phyloP scores from a whole-genome alignment of 2,113 vertebrate species.

The Xiphophorus hellerii region DNA sequence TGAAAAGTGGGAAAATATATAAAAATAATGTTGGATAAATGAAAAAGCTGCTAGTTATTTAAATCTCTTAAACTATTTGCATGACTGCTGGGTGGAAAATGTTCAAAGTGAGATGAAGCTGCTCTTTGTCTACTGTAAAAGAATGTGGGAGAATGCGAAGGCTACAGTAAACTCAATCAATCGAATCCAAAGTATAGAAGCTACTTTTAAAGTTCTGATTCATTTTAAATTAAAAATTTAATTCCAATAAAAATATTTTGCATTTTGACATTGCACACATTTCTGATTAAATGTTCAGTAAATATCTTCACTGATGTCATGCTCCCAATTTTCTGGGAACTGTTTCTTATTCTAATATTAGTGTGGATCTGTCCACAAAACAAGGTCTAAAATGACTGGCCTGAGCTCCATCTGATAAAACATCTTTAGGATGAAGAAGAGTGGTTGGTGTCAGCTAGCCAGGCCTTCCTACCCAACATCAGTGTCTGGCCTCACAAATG shows the following conservation, averaged over 20 bases:
- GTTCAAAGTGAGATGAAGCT: slow-evolving; percentile 5
- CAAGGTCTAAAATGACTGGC: too few species aligned
- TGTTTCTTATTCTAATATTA: too few species aligned
- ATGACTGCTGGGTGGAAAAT: slow-evolving; percentile 5
- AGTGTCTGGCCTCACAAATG: too few species aligned
- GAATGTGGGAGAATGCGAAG: slow-evolving; percentile 15
- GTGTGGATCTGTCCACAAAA: too few species aligned
- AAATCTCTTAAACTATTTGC: slow-evolving; percentile 39
- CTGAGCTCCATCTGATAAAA: too few species aligned
- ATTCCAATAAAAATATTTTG: slow-evolving; percentile 5
- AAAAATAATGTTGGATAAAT: neutral
- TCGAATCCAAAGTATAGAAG: neutral
- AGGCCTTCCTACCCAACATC: too few species aligned
- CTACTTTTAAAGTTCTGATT: neutral
- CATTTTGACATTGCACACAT: neutral
- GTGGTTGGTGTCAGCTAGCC: too few species aligned
- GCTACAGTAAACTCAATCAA: slow-evolving; percentile 1
- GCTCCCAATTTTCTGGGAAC: too few species aligned
- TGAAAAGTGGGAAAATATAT: slow-evolving; percentile 33
- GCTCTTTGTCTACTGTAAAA: slow-evolving; percentile 1
- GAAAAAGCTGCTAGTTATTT: slow-evolving; percentile 14
- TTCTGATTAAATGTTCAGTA: neutral
- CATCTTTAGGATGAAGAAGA: too few species aligned
- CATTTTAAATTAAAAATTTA: neutral
- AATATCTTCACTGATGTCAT: neutral